Base-by-base conservation (phyloP, 2,113 vertebrate genomes). In the Gobio gobio region DNA sequence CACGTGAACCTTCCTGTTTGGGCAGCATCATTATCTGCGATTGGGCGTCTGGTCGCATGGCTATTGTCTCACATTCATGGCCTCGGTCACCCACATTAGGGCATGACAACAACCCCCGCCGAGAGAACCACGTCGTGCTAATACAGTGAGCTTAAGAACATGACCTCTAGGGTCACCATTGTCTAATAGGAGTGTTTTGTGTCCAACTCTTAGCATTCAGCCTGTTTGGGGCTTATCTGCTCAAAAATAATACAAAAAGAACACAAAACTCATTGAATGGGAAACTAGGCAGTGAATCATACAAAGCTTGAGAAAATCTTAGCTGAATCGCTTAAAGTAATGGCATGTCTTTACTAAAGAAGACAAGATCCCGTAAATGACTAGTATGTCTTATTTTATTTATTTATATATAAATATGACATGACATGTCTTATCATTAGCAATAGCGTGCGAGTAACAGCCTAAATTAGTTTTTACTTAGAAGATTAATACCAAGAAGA, bases 1-100 rank as follows among this genome's bases (percentile, higher is more conserved):
- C 92, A 92, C 51, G 92, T 92, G 91, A 94, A 93, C 92, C 58
- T 88, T 47, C 26, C 58, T 74, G 78, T 36, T 29, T 33, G 40
- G 22, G 29, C 87, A 59, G 83, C 85, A 75, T 85, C 58, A 86
- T 93, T 93, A 93, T 93, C 91, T 90, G 82, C 78, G 76, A 26
- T 87, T 82, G 80, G 20, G 85, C 84, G 89, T 83, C 76, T 49
- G 89, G 82, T 85, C 86, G 86, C 84, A 90, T 90, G 91, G 70
- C 90, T 89, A 90, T 91, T 93, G 92, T 94, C 90, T 89, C n/a
- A 89, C 33, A 59, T n/a, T 18, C 84, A 10, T 82, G 82, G 90
- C 84, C 86, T 75, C 68, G 89, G 88, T 84, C 82, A 79, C 86
- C 77, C 84, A 83, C 87, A 90, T 89, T 72, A 85, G 36, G 33